A percentile compares a stretch with the other conserved stretches of the same genome.
Conservation (phyloP, 1,140 invertebrate species). For the Tetramorium alpestre region DNA sequence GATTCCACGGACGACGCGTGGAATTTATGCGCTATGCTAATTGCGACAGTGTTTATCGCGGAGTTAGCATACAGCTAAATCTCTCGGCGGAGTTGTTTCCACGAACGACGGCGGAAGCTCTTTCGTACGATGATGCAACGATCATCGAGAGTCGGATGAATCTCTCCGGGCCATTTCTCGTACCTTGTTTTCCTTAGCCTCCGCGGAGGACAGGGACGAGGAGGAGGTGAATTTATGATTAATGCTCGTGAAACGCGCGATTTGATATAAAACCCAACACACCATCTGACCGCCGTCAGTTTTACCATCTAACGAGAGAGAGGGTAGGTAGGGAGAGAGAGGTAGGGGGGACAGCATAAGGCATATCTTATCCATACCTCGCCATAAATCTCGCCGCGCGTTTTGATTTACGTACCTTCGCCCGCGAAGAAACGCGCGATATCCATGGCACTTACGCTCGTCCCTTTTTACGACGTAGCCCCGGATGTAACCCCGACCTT, state of each 20-base stretch:
- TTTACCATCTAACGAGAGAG: slow-evolving; percentile 70
- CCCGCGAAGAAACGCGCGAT: slow-evolving; percentile 41
- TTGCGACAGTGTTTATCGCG: neutral
- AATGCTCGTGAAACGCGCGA: slow-evolving; percentile 67
- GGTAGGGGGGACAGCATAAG: neutral
- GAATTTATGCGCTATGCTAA: slow-evolving; percentile 12
- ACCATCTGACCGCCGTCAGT: slow-evolving; percentile 60
- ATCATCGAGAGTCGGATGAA: neutral
- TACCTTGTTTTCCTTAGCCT: slow-evolving; percentile 12
- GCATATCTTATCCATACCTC: slow-evolving; percentile 71
- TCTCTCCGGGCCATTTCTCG: neutral
- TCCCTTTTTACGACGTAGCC: slow-evolving; percentile 27
- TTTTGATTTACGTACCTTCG: slow-evolving; percentile 69
- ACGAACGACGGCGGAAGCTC: neutral
- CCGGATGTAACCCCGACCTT: neutral
- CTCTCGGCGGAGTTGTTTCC: neutral
- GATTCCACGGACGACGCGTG: neutral
- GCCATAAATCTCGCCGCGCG: slow-evolving; percentile 65
- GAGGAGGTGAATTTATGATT: slow-evolving; percentile 66
- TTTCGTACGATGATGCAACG: slow-evolving; percentile 9
- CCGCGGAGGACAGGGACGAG: neutral
- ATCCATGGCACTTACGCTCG: slow-evolving; percentile 14
- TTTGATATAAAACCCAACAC: slow-evolving; percentile 75
- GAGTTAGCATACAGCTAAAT: neutral
- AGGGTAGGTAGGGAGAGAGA: too few species aligned